phyloP scores from a whole-genome alignment of 2,113 vertebrate genomes.

The Leucoraja erinaceus region DNA sequence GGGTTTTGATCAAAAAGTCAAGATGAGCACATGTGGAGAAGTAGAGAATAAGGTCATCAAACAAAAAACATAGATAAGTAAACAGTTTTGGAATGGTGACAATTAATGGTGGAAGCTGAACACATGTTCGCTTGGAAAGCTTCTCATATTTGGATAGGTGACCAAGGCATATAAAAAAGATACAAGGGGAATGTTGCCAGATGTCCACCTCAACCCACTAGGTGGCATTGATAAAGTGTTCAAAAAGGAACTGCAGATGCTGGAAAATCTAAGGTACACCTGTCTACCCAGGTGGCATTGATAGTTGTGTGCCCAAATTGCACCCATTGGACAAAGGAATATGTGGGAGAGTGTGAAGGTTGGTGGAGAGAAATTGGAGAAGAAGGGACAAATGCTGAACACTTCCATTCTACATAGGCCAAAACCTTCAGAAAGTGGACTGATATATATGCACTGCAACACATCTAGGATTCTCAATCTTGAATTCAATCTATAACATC shows the following conservation, averaged over 20 bases:
- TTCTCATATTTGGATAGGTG: neutral
- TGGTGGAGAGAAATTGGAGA: neutral
- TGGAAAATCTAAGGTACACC: too few relatives aligned
- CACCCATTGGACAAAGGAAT: neutral
- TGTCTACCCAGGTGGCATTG: too few relatives aligned
- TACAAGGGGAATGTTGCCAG: neutral
- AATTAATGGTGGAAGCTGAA: neutral
- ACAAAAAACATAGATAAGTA: neutral
- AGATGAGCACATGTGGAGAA: neutral
- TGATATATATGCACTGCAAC: neutral
- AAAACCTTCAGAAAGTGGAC: neutral
- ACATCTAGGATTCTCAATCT: neutral
- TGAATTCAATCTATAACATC: neutral
- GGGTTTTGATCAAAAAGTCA: neutral
- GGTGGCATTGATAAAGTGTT: too few relatives aligned
- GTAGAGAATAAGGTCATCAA: neutral
- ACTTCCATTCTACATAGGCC: neutral
- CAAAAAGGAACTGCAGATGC: too few relatives aligned
- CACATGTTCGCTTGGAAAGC: neutral
- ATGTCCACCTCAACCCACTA: neutral
- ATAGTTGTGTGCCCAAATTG: neutral
- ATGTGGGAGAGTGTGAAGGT: neutral
- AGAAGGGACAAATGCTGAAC: neutral
- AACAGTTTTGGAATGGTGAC: neutral
- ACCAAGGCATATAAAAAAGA: neutral